Evolutionary conservation across 1,140 invertebrate species (phyloP), one percentile per base, ranked within the genome.

Genomic region (Drosophila varians): DNA sequence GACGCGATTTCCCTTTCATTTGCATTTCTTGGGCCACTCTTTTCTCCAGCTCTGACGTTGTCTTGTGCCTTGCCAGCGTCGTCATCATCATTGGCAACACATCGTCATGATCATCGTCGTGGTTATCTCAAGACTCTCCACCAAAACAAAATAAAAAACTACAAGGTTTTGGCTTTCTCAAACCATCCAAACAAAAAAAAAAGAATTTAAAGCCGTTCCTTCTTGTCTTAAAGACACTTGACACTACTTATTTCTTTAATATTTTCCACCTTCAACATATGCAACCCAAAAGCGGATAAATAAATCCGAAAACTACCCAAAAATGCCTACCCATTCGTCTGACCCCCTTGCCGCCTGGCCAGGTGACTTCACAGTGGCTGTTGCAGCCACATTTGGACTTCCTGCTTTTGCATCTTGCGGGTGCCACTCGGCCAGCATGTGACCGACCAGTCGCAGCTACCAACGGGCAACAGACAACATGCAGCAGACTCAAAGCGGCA

Each of bases 1-100:
- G 74, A 72, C 70, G 69, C 62, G 75, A 78, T 78, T 78, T 78
- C 76, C 69, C 76, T 78, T 78, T 78, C 76, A 78, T 78, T 78
- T 78, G 70, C 76, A 79, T 78, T 75, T 75, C 47, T 54, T 14
- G 49, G 51, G 58, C 51, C 58, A 54, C 46, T 55, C 54, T 40
- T 52, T 73, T 74, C 69, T 46, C 71, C 48, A 12, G 31, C 21
- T 28, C 28, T 31, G 38, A 28, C 14, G 52, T 11, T 48, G 40
- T 31, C 11, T 46, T 38, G 43, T 38, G 60, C 34, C 65, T 54
- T 48, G 28, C 4, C 36, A 19, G 36, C 55, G 23, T 19, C 38
- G 21, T 16, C 51, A n/a, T 23, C 25, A 11, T 28, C 51, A 25
- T 31, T 31, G 28, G 51, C 42, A 49, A 11, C 25, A 6, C 45